Evolutionary conservation across 2,113 vertebrate genomes (phyloP).

Genomic region (Lepus europaeus): DNA sequence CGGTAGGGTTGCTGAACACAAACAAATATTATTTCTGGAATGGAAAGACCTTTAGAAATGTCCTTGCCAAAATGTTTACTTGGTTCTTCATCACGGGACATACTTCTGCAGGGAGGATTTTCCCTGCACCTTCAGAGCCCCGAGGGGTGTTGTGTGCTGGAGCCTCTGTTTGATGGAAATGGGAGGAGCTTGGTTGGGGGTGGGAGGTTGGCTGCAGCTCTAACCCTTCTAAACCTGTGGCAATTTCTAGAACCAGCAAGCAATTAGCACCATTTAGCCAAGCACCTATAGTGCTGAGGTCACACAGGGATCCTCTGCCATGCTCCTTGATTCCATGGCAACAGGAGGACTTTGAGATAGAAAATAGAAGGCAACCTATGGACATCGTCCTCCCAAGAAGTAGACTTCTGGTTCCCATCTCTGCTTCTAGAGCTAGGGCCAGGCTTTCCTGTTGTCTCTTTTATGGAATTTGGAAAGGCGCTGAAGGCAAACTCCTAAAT

Average conservation of each 20-base stretch:
- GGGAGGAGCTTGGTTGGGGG: not conserved
- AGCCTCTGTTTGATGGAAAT: conserved; percentile 20
- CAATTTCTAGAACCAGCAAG: conserved; percentile 24
- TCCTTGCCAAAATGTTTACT: conserved; percentile 76
- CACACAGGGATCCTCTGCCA: not conserved
- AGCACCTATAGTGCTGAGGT: not conserved
- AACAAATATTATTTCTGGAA: conserved; percentile 79
- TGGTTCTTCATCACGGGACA: conserved; percentile 65
- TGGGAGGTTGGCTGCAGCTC: not conserved
- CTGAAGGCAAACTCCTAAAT: not conserved
- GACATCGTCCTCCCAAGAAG: not conserved
- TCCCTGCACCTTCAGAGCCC: conserved; percentile 56
- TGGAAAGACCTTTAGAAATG: conserved; percentile 79
- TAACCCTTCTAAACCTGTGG: not conserved
- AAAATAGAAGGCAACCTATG: conserved; percentile 34
- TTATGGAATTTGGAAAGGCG: conserved; percentile 45
- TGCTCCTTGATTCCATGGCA: conserved; percentile 22
- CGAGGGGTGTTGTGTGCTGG: not conserved
- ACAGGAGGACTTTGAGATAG: conserved; percentile 38
- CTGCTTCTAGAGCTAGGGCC: conserved; percentile 26
- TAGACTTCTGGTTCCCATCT: conserved; percentile 62
- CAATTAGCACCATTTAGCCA: not conserved
- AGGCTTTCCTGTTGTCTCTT: conserved; percentile 51
- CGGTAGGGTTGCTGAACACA: conserved; percentile 79
- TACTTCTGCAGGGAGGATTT: conserved; percentile 62